These are phyloP conservation scores for Thalassaphorura encarpata DNA, from an alignment of 1,140 invertebrate genomes.

Conservation along the genomic window DNA sequence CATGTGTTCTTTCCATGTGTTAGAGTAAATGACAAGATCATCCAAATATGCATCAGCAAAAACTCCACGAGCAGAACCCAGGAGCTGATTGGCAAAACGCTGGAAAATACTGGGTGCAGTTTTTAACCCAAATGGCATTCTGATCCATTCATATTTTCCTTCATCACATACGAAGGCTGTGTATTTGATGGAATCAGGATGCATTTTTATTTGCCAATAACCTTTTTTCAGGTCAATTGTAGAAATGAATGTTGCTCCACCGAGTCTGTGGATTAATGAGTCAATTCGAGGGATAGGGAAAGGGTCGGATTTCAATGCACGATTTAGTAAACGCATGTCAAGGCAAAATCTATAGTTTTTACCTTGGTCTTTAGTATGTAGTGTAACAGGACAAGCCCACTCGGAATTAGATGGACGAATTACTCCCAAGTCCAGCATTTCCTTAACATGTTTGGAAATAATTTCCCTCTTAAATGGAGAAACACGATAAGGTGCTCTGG, in stretches of 20 bases:
- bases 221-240: conserved; percentile 40
- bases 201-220: conserved; percentile 40
- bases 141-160: conserved; percentile 31
- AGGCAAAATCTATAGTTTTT: conserved; percentile 37
- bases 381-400: conserved; percentile 41
- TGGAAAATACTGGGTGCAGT: conserved; percentile 43
- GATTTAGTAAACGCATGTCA: conserved; percentile 42
- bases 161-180: conserved; percentile 35
- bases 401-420: conserved; percentile 34
- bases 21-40: conserved; percentile 43
- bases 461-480: conserved; percentile 7
- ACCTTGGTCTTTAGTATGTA: conserved; percentile 39
- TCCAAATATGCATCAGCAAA: conserved; percentile 41
- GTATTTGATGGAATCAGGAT: conserved; percentile 35
- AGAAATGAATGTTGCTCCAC: conserved; percentile 34
- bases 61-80: conserved; percentile 14
- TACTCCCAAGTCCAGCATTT: conserved; percentile 22
- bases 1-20: conserved; percentile 32
- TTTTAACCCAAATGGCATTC: conserved; percentile 40
- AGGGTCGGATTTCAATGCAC: conserved; percentile 36
- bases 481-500: too few relatives aligned
- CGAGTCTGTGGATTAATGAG: conserved; percentile 11
- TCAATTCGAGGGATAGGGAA: conserved; percentile 36
- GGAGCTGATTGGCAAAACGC: conserved; percentile 33
- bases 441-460: conserved; percentile 6